Evolutionary conservation across 2,113 vertebrate species (phyloP).

Genomic region (Poeciliopsis prolifica): DNA sequence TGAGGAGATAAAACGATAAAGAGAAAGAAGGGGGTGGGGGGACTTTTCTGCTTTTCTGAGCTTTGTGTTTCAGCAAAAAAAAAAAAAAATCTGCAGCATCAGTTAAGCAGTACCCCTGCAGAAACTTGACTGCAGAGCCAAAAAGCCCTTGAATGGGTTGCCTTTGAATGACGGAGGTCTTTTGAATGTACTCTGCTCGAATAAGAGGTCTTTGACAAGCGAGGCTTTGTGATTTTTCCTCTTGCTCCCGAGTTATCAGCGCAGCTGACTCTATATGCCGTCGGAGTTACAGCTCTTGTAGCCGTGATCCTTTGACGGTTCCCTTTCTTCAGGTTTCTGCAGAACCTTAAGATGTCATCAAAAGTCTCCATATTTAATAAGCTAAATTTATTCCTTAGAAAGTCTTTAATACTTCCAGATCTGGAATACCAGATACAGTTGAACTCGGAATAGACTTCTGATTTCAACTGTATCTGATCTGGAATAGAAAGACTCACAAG

Average conservation of each 20-base stretch:
- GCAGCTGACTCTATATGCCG: conserved; percentile 11
- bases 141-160: conserved; percentile 62
- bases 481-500: no score
- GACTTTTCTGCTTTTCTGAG: conserved; percentile 48
- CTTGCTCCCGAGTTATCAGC: conserved; percentile 47
- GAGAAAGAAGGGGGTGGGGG: conserved; percentile 16
- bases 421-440: no score
- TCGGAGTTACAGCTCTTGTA: conserved; percentile 11
- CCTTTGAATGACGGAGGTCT: conserved; percentile 53
- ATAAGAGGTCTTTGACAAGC: conserved; percentile 58
- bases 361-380: not conserved
- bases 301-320: conserved; percentile 15
- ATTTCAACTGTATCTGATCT: no score
- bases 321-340: not conserved
- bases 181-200: conserved; percentile 60
- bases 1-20: conserved; percentile 71
- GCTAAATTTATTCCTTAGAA: no score
- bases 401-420: no score
- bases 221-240: conserved; percentile 56
- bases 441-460: no score
- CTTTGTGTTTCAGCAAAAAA: conserved; percentile 61
- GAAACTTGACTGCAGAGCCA: conserved; percentile 61
- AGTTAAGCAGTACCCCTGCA: conserved; percentile 55
- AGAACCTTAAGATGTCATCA: not conserved
- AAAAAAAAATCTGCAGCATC: conserved; percentile 27